A percentile compares a stretch with the other conserved stretches of the same genome.
Evolutionary conservation across 2,888 invertebrate genomes (phyloP).

Genomic region (Ceraclea dissimilis): DNA sequence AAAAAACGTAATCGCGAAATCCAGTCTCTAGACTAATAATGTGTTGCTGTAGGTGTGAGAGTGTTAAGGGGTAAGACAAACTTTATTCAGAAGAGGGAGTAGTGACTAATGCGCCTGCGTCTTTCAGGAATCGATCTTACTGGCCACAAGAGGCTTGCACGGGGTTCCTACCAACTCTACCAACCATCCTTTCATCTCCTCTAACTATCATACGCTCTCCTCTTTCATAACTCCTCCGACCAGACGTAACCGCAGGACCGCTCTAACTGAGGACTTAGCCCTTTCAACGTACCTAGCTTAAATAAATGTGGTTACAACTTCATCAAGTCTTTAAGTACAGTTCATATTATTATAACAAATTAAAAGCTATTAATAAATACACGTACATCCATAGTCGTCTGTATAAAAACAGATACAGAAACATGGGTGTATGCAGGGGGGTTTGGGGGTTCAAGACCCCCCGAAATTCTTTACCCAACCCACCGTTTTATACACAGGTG

Average conservation of each 20-base stretch:
- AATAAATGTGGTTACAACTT: too few relatives aligned
- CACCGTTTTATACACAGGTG: too few relatives aligned
- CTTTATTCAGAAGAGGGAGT: background rate
- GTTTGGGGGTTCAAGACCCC: too few relatives aligned
- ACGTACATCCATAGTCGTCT: too few relatives aligned
- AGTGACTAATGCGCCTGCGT: background rate
- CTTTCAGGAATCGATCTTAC: conserved; percentile 1
- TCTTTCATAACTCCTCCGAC: background rate
- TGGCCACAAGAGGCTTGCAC: conserved; percentile 1
- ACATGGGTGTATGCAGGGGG: too few relatives aligned
- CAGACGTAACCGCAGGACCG: conserved; percentile 1
- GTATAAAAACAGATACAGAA: too few relatives aligned
- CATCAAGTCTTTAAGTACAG: too few relatives aligned
- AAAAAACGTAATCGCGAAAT: background rate
- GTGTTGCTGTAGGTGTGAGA: too few relatives aligned
- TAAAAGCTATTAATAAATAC: too few relatives aligned
- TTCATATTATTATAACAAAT: too few relatives aligned
- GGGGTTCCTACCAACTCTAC: background rate
- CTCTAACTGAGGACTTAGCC: background rate
- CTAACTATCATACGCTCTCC: background rate
- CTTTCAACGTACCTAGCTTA: background rate
- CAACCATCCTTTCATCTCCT: background rate
- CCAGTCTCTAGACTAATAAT: background rate
- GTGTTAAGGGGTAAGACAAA: background rate
- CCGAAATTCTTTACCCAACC: too few relatives aligned